A percentile compares a stretch with the other conserved stretches of the same genome.
phyloP scores from a whole-genome alignment of 2,797 vertebrate species.

The Eulemur rubriventer region DNA sequence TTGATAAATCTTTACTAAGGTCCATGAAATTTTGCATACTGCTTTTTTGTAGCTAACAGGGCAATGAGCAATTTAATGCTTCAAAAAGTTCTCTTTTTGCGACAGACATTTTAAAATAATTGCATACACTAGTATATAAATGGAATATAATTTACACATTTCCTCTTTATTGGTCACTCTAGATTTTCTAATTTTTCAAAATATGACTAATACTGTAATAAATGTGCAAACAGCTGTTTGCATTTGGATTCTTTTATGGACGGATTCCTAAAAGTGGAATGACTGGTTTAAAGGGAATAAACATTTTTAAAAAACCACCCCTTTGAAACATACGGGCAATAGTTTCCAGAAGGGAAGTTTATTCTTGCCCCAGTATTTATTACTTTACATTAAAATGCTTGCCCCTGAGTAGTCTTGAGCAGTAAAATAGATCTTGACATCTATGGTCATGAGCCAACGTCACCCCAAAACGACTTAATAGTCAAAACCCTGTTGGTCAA shows the following conservation, averaged over 20 bases:
- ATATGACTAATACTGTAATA: neutral
- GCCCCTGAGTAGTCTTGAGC: neutral
- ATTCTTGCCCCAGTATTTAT: neutral
- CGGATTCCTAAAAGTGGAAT: neutral
- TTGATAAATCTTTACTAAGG: neutral
- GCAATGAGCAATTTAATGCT: neutral
- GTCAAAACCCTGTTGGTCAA: neutral
- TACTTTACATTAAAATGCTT: neutral
- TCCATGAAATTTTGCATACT: neutral
- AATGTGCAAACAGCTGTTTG: neutral
- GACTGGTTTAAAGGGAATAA: neutral
- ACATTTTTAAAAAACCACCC: neutral
- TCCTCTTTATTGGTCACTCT: neutral
- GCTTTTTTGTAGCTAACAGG: neutral
- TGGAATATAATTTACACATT: neutral
- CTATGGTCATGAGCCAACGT: neutral
- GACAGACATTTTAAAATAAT: constrained; percentile 1
- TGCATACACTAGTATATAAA: neutral
- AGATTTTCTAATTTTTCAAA: neutral
- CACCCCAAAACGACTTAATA: neutral
- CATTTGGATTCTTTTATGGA: neutral
- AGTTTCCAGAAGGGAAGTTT: neutral
- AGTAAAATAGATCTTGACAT: neutral
- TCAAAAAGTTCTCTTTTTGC: neutral
- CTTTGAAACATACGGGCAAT: neutral